Conservation (phyloP, 2,888 invertebrate species). For the Agrotis puta region DNA sequence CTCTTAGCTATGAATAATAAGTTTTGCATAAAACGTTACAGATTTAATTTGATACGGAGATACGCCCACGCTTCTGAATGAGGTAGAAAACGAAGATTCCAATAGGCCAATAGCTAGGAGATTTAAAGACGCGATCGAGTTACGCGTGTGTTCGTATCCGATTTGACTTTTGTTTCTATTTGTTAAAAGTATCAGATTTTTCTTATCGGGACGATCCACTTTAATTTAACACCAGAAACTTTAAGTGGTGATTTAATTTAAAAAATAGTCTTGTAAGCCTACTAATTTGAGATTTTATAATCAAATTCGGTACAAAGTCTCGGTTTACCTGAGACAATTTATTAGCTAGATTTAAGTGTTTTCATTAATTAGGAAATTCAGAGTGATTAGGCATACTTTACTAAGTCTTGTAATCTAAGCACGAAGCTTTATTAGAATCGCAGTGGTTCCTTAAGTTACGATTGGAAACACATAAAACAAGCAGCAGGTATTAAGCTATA, state of each 20-base stretch:
- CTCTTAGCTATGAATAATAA: slow-evolving; percentile 56
- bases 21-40: slow-evolving; percentile 62
- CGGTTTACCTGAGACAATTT: slow-evolving; percentile 27
- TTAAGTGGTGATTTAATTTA: slow-evolving; percentile 55
- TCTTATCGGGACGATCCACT: slow-evolving; percentile 50
- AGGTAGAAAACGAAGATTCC: slow-evolving; percentile 43
- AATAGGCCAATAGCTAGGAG: slow-evolving; percentile 52
- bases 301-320: slow-evolving; percentile 31
- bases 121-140: slow-evolving; percentile 58
- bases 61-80: slow-evolving; percentile 56
- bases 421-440: slow-evolving; percentile 45
- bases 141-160: slow-evolving; percentile 60
- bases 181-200: slow-evolving; percentile 57
- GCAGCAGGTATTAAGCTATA: slow-evolving; percentile 73
- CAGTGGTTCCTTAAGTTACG: slow-evolving; percentile 62
- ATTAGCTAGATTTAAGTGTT: slow-evolving; percentile 18
- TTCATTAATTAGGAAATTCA: slow-evolving; percentile 9
- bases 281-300: slow-evolving; percentile 28
- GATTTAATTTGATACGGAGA: slow-evolving; percentile 61
- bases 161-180: slow-evolving; percentile 54
- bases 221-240: slow-evolving; percentile 54
- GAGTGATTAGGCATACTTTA: slow-evolving; percentile 2
- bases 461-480: slow-evolving; percentile 70
- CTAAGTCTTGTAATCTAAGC: slow-evolving; percentile 32
- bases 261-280: slow-evolving; percentile 20